Conservation (phyloP, 2,113 vertebrate species). For the Corvus hawaiiensis region DNA sequence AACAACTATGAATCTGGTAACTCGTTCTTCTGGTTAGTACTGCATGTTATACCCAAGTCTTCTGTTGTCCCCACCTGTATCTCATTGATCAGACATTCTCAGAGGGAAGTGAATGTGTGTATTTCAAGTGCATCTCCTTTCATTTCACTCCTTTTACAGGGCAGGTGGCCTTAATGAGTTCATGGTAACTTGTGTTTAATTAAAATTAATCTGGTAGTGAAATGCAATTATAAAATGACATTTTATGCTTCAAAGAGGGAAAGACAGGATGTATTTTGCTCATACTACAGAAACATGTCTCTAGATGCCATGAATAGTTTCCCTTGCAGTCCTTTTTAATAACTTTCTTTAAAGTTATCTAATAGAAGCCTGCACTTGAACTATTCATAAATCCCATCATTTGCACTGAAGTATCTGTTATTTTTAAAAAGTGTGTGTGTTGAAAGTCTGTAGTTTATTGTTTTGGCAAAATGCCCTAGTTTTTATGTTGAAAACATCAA, state of each 20-base stretch:
- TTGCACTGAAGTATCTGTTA: not conserved
- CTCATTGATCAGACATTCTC: not conserved
- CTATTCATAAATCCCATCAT: not conserved
- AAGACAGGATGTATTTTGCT: not conserved
- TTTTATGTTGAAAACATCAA: not conserved
- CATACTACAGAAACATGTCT: not conserved
- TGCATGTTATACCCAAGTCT: not conserved
- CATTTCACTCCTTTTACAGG: not conserved
- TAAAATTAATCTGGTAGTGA: not conserved
- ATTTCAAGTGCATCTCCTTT: not conserved
- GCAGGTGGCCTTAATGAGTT: not conserved
- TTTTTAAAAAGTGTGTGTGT: not conserved
- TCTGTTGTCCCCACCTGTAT: not conserved
- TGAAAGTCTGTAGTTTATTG: not conserved
- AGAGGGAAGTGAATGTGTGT: not conserved
- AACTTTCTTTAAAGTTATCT: not conserved
- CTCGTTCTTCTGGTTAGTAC: conserved; percentile 79
- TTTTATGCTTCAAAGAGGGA: not conserved
- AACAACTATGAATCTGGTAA: conserved; percentile 65
- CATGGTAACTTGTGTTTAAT: not conserved
- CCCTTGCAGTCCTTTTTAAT: not conserved
- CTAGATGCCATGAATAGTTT: not conserved
- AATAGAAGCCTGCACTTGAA: not conserved
- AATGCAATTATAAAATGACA: not conserved
- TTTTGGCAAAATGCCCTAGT: not conserved